Conservation (phyloP, 2,888 invertebrate species). For the Polydrusus cervinus region DNA sequence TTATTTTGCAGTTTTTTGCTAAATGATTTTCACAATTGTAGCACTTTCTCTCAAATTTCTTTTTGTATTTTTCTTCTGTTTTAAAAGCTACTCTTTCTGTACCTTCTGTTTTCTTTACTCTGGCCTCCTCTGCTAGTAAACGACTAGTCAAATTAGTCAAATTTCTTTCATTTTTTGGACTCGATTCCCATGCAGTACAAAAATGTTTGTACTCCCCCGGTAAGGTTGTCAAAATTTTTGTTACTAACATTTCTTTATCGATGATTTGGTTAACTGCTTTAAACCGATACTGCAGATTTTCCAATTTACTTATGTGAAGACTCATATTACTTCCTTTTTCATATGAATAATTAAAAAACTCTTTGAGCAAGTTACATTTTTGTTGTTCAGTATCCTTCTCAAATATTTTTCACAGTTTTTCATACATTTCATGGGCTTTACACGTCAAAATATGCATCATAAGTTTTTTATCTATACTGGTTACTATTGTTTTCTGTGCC, state of each 20-base stretch:
- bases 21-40: constrained; percentile 35
- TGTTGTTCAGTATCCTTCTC: too few species aligned
- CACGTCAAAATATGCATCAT: too few species aligned
- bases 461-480: too few species aligned
- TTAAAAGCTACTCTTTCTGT: constrained; percentile 27
- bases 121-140: constrained; percentile 43
- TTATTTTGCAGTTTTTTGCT: too few species aligned
- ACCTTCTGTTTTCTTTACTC: constrained; percentile 23
- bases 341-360: too few species aligned
- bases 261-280: constrained; percentile 39
- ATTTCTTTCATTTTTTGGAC: constrained; percentile 28
- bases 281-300: constrained; percentile 21
- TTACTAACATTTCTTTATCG: constrained; percentile 46
- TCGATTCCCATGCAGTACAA: constrained; percentile 46
- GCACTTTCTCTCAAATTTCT: constrained; percentile 2
- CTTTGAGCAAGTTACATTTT: too few species aligned
- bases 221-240: constrained; percentile 52
- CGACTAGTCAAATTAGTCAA: constrained; percentile 35
- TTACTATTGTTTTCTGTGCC: too few species aligned
- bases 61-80: constrained; percentile 17
- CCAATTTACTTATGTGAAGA: too few species aligned
- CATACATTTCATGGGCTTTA: too few species aligned
- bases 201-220: constrained; percentile 65
- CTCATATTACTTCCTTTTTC: too few species aligned
- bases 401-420: too few species aligned